Conservation (phyloP, 2,113 vertebrate species). For the Hippolais icterina region DNA sequence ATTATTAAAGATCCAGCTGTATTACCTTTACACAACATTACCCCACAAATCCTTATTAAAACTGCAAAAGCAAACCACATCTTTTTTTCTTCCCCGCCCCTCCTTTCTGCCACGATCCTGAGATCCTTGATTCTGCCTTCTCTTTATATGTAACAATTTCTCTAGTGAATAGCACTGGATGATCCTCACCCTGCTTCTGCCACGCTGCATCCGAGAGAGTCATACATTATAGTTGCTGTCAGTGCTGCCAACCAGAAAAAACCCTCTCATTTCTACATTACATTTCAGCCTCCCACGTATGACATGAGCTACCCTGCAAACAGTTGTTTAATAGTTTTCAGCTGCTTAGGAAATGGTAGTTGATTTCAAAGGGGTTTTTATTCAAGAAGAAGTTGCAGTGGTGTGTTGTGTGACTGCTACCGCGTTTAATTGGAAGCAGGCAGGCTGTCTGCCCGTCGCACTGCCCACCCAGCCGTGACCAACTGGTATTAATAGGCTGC, state of each 20-base stretch:
- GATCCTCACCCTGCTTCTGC: slow-evolving; percentile 20
- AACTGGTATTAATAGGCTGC: neutral
- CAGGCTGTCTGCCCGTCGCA: neutral
- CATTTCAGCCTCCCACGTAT: slow-evolving; percentile 38
- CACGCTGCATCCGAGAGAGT: neutral
- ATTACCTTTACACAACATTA: slow-evolving; percentile 65
- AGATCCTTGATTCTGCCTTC: slow-evolving; percentile 2
- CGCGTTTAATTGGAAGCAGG: neutral
- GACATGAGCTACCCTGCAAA: slow-evolving; percentile 37
- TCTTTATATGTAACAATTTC: slow-evolving; percentile 8
- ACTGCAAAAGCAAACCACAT: neutral
- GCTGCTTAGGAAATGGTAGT: slow-evolving; percentile 43
- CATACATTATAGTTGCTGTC: slow-evolving; percentile 26
- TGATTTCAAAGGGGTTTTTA: slow-evolving; percentile 11
- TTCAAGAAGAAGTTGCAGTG: neutral
- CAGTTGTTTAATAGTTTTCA: slow-evolving; percentile 56
- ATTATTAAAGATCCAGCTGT: slow-evolving; percentile 58
- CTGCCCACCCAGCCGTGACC: neutral
- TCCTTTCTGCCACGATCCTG: neutral
- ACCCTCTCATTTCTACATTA: slow-evolving; percentile 32
- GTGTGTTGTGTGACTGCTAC: neutral
- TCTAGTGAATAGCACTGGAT: neutral
- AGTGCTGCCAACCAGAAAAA: slow-evolving; percentile 45
- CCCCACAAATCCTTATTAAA: slow-evolving; percentile 50
- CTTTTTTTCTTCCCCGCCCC: neutral